Percentiles rank a stretch among this genome's conserved stretches.
phyloP scores from a whole-genome alignment of 30 jellyfish, hydroid and myxozoan species.

The Turritopsis dohrnii region DNA sequence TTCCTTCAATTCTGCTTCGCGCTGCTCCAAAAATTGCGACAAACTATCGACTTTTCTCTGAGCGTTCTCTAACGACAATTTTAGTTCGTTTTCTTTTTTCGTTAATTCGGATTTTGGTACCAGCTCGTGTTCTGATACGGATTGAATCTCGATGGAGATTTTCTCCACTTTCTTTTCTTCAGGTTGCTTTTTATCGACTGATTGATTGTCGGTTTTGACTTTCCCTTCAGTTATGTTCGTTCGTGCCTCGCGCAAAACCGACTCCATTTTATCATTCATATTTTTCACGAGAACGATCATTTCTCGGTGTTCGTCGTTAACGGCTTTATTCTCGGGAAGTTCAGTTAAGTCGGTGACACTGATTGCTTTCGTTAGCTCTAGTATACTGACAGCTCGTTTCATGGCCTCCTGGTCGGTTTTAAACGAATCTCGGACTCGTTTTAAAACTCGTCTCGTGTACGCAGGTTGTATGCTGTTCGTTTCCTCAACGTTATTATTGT shows the following conservation, averaged over 20 bases:
- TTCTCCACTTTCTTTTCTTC: not conserved
- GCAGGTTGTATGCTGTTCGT: not conserved
- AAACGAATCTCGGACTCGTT: constrained; percentile 54
- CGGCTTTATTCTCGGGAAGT: constrained; percentile 37
- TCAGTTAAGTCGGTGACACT: constrained; percentile 60
- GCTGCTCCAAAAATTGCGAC: constrained; percentile 48
- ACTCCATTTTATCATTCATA: constrained; percentile 33
- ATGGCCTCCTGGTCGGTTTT: constrained; percentile 62
- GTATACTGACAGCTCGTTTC: constrained; percentile 67
- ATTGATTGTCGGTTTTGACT: not conserved
- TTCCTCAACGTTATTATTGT: not conserved
- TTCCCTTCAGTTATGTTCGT: constrained; percentile 12
- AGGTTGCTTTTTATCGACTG: not conserved
- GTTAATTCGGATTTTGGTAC: constrained; percentile 17
- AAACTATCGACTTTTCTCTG: constrained; percentile 2
- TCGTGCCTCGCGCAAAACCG: constrained; percentile 31
- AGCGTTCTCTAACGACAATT: constrained; percentile 7
- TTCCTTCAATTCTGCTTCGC: constrained; percentile 52
- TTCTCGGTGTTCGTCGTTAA: constrained; percentile 58
- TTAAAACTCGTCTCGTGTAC: constrained; percentile 5
- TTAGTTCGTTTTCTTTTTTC: constrained; percentile 20
- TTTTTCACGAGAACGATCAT: constrained; percentile 23
- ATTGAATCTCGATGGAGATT: not conserved
- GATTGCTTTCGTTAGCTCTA: constrained; percentile 64
- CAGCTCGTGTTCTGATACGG: not conserved